These are phyloP conservation scores for Sebastes trivittatus DNA, from an alignment of 2,797 vertebrate genomes.

Conservation along the genomic window DNA sequence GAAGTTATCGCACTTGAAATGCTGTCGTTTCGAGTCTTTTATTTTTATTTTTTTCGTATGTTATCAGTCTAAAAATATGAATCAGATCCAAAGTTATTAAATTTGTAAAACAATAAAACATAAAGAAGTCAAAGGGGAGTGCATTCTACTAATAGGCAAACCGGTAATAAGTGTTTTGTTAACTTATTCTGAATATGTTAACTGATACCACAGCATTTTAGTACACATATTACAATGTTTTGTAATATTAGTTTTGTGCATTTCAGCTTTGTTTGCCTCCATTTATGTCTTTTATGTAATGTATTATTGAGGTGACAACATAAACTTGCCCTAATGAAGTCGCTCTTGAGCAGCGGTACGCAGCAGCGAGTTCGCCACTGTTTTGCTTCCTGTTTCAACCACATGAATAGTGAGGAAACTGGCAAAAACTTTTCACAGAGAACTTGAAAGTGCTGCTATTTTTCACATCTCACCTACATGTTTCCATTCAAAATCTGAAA, in stretches of 20 bases:
- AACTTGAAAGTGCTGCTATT: slow-evolving; percentile 44
- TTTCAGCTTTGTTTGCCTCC: not conserved
- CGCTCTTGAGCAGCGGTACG: slow-evolving; percentile 9
- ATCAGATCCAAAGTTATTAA: too few species aligned
- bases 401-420: slow-evolving; percentile 73
- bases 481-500: slow-evolving; percentile 51
- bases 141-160: too few species aligned
- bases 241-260: not conserved
- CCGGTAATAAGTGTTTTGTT: too few species aligned
- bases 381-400: slow-evolving; percentile 67
- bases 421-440: slow-evolving; percentile 21
- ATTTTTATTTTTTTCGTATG: too few species aligned
- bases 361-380: slow-evolving; percentile 8
- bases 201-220: not conserved
- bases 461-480: slow-evolving; percentile 51
- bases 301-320: not conserved
- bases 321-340: slow-evolving; percentile 24
- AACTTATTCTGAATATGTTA: too few species aligned
- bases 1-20: too few species aligned
- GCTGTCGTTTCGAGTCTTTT: too few species aligned
- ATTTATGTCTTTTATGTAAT: not conserved
- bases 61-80: too few species aligned
- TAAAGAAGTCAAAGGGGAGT: too few species aligned
- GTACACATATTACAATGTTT: not conserved
- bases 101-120: too few species aligned